Evolutionary conservation across 2,888 invertebrate genomes (phyloP).

Genomic region (Gortyna flavago): DNA sequence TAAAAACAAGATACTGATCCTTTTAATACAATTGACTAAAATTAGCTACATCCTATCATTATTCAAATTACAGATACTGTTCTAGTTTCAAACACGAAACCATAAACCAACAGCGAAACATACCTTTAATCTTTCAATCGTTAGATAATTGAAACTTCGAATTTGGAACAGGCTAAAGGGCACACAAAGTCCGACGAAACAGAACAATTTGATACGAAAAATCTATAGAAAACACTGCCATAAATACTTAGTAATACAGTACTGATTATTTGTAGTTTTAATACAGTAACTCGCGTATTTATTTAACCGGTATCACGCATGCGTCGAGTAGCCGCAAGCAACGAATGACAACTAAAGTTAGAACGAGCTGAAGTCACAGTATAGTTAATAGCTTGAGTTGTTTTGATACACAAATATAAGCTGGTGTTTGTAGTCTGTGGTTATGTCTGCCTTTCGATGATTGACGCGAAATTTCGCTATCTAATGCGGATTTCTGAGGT

Average conservation of each 20-base stretch:
- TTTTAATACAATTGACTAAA: neutral
- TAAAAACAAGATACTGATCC: neutral
- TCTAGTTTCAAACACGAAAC: slow-evolving; percentile 25
- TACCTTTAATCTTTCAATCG: slow-evolving; percentile 60
- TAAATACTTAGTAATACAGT: slow-evolving; percentile 21
- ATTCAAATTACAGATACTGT: slow-evolving; percentile 4
- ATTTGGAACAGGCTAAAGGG: slow-evolving; percentile 42
- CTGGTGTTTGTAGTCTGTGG: slow-evolving; percentile 13
- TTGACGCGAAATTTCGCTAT: neutral
- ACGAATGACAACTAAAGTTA: slow-evolving; percentile 51
- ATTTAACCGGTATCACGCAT: slow-evolving; percentile 55
- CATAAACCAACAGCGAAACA: slow-evolving; percentile 45
- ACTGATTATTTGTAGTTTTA: slow-evolving; percentile 22
- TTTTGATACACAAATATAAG: slow-evolving; percentile 49
- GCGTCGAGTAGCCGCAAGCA: slow-evolving; percentile 60
- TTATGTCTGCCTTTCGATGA: neutral
- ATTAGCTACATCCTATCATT: neutral
- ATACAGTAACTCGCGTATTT: slow-evolving; percentile 52
- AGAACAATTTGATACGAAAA: slow-evolving; percentile 6
- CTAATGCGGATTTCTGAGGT: neutral
- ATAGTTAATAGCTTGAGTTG: slow-evolving; percentile 25
- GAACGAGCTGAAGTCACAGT: slow-evolving; percentile 21
- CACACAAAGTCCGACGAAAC: slow-evolving; percentile 38
- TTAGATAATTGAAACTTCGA: slow-evolving; percentile 39
- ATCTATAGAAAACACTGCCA: slow-evolving; percentile 26